phyloP scores from a whole-genome alignment of 2,888 invertebrate species.

The Apodemia zela region DNA sequence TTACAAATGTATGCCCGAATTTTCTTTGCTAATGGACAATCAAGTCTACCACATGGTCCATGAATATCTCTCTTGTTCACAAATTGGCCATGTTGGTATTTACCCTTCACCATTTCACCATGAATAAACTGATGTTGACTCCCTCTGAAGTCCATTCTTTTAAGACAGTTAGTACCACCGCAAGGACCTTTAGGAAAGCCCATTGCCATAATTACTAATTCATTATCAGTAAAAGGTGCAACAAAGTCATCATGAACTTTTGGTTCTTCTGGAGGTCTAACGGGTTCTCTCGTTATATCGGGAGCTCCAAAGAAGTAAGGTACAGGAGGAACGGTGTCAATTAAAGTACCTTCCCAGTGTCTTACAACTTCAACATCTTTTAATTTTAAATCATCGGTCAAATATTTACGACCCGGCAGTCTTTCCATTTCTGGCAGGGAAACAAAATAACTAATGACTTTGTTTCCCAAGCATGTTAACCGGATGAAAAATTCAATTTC shows the following conservation, averaged over 20 bases:
- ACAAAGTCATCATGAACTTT: constrained; percentile 59
- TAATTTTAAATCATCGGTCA: constrained; percentile 59
- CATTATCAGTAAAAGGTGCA: constrained; percentile 63
- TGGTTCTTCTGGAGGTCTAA: constrained; percentile 50
- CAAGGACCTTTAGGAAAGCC: constrained; percentile 75
- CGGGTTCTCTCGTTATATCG: constrained; percentile 62
- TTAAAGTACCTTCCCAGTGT: constrained; percentile 69
- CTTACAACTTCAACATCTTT: constrained; percentile 70
- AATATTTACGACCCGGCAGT: constrained; percentile 66
- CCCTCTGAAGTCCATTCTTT: constrained; percentile 67
- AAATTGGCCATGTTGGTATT: constrained; percentile 66
- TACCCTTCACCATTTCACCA: constrained; percentile 61
- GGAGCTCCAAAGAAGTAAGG: constrained; percentile 69
- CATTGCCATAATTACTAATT: constrained; percentile 68
- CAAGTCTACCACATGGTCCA: constrained; percentile 69
- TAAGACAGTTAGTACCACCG: constrained; percentile 70
- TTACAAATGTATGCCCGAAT: constrained; percentile 55
- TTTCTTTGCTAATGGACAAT: constrained; percentile 71
- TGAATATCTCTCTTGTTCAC: constrained; percentile 71
- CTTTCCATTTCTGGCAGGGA: constrained; percentile 70
- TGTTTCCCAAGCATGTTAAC: constrained; percentile 63
- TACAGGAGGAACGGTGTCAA: constrained; percentile 62
- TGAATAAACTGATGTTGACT: constrained; percentile 69
- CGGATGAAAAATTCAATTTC: constrained; percentile 64
- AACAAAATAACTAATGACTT: constrained; percentile 59